A percentile compares a stretch with the other conserved stretches of the same genome.
phyloP scores from a whole-genome alignment of 92 coral and sea anemone species.

The Pocillopora grandis region DNA sequence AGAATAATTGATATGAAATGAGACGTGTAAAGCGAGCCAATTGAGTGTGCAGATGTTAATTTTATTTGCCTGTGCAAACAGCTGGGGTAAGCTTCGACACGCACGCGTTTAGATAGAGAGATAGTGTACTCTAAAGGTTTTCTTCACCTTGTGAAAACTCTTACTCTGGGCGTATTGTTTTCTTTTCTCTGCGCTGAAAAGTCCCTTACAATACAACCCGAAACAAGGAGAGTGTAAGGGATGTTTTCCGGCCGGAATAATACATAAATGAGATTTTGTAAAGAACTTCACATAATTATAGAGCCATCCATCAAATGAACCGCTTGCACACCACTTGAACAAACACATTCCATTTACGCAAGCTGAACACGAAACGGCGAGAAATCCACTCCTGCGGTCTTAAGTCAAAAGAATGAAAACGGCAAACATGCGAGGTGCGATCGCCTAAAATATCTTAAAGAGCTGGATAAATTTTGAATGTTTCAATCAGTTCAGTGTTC shows the following conservation, averaged over 20 bases:
- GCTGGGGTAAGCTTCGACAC: slow-evolving; percentile 35
- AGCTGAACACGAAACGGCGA: slow-evolving; percentile 12
- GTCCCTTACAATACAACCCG: slow-evolving; percentile 16
- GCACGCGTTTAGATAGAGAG: slow-evolving; percentile 30
- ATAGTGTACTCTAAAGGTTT: neutral
- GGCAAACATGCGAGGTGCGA: neutral
- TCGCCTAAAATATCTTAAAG: too few relatives aligned
- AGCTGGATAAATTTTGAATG: neutral
- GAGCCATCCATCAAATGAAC: slow-evolving; percentile 42
- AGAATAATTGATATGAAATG: slow-evolving; percentile 39
- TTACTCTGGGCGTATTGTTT: slow-evolving; percentile 30
- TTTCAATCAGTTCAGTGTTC: neutral
- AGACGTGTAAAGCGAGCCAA: slow-evolving; percentile 39
- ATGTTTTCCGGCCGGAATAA: slow-evolving; percentile 28
- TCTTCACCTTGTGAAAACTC: slow-evolving; percentile 17
- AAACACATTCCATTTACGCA: slow-evolving; percentile 42
- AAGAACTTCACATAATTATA: slow-evolving; percentile 48
- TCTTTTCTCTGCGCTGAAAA: slow-evolving; percentile 15
- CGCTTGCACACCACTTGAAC: slow-evolving; percentile 29
- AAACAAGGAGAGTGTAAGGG: slow-evolving; percentile 12
- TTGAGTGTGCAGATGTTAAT: slow-evolving; percentile 43
- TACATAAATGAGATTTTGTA: slow-evolving; percentile 36
- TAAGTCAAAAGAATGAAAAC: neutral
- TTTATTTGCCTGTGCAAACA: slow-evolving; percentile 49
- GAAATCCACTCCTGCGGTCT: neutral